Percentiles rank a stretch among this genome's conserved stretches.
Conservation (phyloP, 2,797 vertebrate species). For the Arrhamphus sclerolepis region DNA sequence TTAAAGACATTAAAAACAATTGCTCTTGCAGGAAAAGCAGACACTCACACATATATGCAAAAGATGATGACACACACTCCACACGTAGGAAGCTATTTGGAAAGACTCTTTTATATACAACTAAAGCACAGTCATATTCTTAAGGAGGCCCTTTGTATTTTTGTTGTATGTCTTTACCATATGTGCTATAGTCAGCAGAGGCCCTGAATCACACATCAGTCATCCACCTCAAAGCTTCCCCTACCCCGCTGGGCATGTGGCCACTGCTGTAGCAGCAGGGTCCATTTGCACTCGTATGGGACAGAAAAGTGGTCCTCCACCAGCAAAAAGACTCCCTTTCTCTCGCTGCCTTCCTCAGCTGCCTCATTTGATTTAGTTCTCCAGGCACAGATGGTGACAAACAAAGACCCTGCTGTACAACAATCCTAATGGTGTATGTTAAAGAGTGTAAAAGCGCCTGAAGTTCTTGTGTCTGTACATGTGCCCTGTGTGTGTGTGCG, state of each 20-base stretch:
- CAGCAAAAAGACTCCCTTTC: conserved; percentile 55
- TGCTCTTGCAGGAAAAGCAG: neutral
- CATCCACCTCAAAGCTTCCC: conserved; percentile 25
- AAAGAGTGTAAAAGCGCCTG: conserved; percentile 38
- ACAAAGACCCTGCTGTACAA: conserved; percentile 53
- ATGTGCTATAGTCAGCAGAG: conserved; percentile 33
- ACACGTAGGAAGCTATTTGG: conserved; percentile 3
- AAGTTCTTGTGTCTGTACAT: conserved; percentile 18
- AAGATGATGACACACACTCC: conserved; percentile 11
- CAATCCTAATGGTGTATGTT: conserved; percentile 51
- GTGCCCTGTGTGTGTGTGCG: conserved; percentile 7
- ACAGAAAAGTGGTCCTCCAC: conserved; percentile 45
- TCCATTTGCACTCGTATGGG: conserved; percentile 54
- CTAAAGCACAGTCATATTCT: conserved; percentile 11
- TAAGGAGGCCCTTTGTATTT: conserved; percentile 44
- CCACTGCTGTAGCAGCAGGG: conserved; percentile 55
- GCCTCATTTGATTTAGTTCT: conserved; percentile 62
- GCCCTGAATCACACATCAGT: conserved; percentile 53
- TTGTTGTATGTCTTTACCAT: conserved; percentile 24
- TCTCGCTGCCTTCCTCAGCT: conserved; percentile 46
- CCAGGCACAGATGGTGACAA: conserved; percentile 68
- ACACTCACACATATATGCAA: neutral
- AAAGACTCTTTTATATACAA: conserved; percentile 18
- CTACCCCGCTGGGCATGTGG: conserved; percentile 46
- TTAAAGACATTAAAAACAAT: too few species aligned